phyloP scores from a whole-genome alignment of 2,797 vertebrate genomes.

The Dicrostonyx torquatus region DNA sequence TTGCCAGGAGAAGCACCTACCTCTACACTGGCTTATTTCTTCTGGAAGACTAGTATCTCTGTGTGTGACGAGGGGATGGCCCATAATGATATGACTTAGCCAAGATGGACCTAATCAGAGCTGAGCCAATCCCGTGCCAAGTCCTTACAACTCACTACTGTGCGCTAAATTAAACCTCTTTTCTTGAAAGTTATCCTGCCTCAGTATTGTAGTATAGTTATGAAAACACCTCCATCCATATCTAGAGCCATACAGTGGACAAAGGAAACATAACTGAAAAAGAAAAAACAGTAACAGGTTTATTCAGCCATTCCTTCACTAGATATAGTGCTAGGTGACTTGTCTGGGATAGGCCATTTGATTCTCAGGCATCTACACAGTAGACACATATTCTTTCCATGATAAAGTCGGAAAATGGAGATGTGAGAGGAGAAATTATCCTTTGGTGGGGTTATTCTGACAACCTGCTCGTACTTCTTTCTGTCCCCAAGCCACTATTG shows the following conservation, averaged over 20 bases:
- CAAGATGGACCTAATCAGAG: not conserved
- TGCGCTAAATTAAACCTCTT: not conserved
- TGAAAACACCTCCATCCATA: not conserved
- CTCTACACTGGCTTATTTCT: not conserved
- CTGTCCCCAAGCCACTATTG: not conserved
- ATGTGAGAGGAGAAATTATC: not conserved
- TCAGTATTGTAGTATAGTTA: not conserved
- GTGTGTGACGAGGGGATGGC: not conserved
- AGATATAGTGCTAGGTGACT: not conserved
- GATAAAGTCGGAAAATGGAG: not conserved
- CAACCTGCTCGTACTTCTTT: not conserved
- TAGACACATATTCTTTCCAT: not conserved
- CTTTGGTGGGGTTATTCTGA: constrained; percentile 82
- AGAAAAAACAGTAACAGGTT: not conserved
- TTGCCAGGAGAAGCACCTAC: not conserved
- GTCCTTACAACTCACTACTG: not conserved
- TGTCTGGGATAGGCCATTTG: not conserved
- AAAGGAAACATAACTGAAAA: not conserved
- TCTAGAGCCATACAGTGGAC: not conserved
- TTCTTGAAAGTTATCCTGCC: not conserved
- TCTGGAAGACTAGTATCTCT: not conserved
- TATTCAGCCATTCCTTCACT: not conserved
- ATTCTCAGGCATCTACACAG: not conserved
- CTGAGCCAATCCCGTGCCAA: not conserved
- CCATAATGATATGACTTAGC: not conserved